phyloP scores from a whole-genome alignment of 2,797 vertebrate species.

The Lithobates pipiens region DNA sequence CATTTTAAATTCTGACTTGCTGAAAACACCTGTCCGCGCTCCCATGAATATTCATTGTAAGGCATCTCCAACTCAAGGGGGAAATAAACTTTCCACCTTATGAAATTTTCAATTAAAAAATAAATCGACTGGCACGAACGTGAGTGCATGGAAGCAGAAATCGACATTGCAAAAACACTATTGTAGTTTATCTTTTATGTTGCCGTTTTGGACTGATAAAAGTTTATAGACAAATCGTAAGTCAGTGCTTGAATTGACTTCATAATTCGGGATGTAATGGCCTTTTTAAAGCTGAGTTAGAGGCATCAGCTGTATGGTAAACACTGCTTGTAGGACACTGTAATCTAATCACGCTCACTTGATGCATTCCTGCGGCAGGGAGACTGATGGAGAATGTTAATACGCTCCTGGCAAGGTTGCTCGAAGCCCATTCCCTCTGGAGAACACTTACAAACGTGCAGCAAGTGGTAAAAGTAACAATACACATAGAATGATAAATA shows the following conservation, averaged over 20 bases:
- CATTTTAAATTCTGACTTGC: conserved; percentile 57
- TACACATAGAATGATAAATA: conserved; percentile 57
- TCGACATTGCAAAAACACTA: conserved; percentile 12
- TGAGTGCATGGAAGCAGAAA: neutral
- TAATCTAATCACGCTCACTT: conserved; percentile 59
- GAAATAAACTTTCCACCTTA: conserved; percentile 55
- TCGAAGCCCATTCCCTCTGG: conserved; percentile 43
- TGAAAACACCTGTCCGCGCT: conserved; percentile 56
- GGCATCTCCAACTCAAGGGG: conserved; percentile 51
- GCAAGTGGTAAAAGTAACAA: conserved; percentile 58
- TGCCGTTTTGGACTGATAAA: conserved; percentile 46
- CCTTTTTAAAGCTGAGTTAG: conserved; percentile 50
- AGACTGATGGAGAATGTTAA: conserved; percentile 60
- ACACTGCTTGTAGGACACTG: conserved; percentile 55
- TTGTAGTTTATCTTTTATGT: conserved; percentile 36
- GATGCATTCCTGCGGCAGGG: conserved; percentile 59
- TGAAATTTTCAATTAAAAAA: conserved; percentile 52
- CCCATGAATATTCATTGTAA: conserved; percentile 53
- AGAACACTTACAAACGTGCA: conserved; percentile 53
- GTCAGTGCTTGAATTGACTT: conserved; percentile 50
- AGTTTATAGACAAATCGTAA: conserved; percentile 50
- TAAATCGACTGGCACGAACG: conserved; percentile 27
- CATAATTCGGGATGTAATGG: conserved; percentile 50
- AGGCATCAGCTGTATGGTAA: conserved; percentile 54
- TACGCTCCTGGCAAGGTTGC: conserved; percentile 60